Conservation (phyloP, 2,797 vertebrate genomes). For the Mastacembelus armatus region DNA sequence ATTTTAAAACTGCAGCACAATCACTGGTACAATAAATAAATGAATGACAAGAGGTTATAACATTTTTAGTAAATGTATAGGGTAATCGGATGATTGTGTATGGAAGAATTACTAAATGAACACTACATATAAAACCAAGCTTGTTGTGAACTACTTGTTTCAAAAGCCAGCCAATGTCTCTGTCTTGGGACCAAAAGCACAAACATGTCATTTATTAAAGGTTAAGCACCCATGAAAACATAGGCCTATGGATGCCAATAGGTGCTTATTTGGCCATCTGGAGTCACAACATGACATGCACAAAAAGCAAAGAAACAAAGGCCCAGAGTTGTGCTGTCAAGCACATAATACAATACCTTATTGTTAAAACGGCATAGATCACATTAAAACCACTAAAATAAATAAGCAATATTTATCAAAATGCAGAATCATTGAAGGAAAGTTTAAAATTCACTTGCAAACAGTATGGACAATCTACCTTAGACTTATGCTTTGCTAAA, state of each 20-base stretch:
- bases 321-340: slow-evolving; percentile 18
- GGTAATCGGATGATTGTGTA: neutral
- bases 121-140: neutral
- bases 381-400: neutral
- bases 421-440: slow-evolving; percentile 17
- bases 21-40: neutral
- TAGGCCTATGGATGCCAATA: slow-evolving; percentile 37
- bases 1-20: slow-evolving; percentile 1
- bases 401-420: neutral
- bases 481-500: slow-evolving; percentile 3
- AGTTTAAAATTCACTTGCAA: neutral
- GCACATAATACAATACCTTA: neutral
- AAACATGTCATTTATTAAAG: slow-evolving; percentile 51
- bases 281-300: slow-evolving; percentile 47
- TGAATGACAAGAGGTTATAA: neutral
- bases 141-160: neutral
- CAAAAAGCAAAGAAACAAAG: slow-evolving; percentile 26
- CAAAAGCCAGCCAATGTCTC: neutral
- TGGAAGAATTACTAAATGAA: neutral
- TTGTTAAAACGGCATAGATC: neutral
- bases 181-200: slow-evolving; percentile 16
- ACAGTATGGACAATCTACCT: neutral
- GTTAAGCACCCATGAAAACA: slow-evolving; percentile 67
- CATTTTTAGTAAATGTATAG: neutral
- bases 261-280: slow-evolving; percentile 66